Evolutionary conservation across 2,797 vertebrate genomes (phyloP).

Genomic region (Sebastes kiyomatsui): DNA sequence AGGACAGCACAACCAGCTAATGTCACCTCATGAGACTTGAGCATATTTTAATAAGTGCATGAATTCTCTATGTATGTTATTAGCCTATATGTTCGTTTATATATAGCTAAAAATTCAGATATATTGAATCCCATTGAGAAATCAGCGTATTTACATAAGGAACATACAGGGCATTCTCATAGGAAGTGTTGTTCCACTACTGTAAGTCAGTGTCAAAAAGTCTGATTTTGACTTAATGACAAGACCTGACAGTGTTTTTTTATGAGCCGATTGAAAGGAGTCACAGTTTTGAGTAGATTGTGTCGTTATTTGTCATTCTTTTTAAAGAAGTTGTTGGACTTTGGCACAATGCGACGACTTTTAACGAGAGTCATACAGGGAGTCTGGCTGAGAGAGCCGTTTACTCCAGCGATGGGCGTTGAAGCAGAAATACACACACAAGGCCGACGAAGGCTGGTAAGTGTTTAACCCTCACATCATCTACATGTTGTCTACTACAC

Average conservation of each 20-base stretch:
- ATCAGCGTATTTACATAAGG: neutral
- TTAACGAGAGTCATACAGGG: slow-evolving; percentile 60
- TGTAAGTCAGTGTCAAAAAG: neutral
- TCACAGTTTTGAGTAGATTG: neutral
- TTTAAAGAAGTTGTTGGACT: slow-evolving; percentile 40
- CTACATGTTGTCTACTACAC: neutral
- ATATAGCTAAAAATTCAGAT: no score
- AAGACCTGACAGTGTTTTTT: rapidly evolving
- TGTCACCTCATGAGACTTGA: neutral
- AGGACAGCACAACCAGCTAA: neutral
- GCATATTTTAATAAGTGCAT: neutral
- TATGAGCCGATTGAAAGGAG: slow-evolving; percentile 26
- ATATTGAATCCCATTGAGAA: neutral
- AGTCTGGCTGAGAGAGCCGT: slow-evolving; percentile 46
- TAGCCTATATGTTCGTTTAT: no score
- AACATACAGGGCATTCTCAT: rapidly evolving
- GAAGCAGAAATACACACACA: slow-evolving; percentile 47
- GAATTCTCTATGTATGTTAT: neutral
- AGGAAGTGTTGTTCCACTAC: neutral
- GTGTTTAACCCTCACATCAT: neutral
- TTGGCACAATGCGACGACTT: slow-evolving; percentile 61
- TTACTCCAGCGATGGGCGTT: slow-evolving; percentile 23
- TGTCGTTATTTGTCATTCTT: slow-evolving; percentile 31
- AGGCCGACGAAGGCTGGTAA: slow-evolving; percentile 68
- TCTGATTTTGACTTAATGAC: neutral